Evolutionary conservation across 2,888 invertebrate genomes (phyloP).

Genomic region (Salpingus planirostris): DNA sequence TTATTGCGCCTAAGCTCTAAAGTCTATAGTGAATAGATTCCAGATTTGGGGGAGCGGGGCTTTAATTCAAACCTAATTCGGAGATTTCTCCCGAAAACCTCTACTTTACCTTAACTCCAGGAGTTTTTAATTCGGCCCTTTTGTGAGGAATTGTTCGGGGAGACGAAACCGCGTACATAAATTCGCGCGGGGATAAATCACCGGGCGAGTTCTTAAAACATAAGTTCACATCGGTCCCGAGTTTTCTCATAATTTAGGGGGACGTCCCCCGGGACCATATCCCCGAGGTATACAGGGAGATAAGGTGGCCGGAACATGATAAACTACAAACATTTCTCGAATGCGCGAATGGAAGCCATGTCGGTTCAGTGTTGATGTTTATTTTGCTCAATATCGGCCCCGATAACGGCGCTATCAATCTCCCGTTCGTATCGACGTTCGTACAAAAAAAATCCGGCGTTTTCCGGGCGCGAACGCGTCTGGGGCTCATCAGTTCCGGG

Average conservation of each 20-base stretch:
- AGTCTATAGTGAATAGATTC: conserved; percentile 17
- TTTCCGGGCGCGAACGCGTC: background rate
- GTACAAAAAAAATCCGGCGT: background rate
- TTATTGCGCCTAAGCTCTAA: conserved; percentile 21
- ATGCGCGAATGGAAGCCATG: conserved; percentile 6
- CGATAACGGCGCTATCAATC: conserved; percentile 12
- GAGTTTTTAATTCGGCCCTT: too few species aligned
- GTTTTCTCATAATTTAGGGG: conserved; percentile 27
- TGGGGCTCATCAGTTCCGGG: background rate
- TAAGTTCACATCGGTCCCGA: conserved; percentile 24
- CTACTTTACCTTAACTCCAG: background rate
- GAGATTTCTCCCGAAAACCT: background rate
- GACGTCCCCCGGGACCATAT: too few species aligned
- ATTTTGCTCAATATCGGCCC: conserved; percentile 15
- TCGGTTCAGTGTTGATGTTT: conserved; percentile 19
- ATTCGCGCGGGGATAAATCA: conserved; percentile 13
- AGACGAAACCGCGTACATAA: too few species aligned
- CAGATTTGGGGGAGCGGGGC: conserved; percentile 7
- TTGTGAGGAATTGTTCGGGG: too few species aligned
- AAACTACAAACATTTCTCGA: conserved; percentile 19
- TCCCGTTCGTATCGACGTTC: conserved; percentile 2
- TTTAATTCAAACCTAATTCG: background rate
- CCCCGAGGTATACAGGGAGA: too few species aligned
- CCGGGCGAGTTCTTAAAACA: conserved; percentile 19
- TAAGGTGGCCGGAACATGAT: conserved; percentile 15